Conservation (phyloP, 2,888 invertebrate species). For the Eilema sororculum region DNA sequence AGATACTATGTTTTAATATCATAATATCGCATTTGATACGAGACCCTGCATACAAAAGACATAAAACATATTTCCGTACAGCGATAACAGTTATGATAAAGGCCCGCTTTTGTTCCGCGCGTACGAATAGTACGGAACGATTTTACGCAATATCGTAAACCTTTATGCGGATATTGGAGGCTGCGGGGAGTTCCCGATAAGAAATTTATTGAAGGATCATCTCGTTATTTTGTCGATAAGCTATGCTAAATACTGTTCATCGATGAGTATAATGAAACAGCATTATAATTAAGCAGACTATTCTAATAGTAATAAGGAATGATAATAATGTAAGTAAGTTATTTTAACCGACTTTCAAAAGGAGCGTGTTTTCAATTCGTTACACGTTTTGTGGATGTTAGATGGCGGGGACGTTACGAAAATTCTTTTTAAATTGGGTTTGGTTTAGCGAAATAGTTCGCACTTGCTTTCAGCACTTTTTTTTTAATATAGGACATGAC, state of each 20-base stretch:
- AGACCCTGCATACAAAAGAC: slow-evolving; percentile 2
- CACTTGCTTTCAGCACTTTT: no score
- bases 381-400: no score
- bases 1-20: slow-evolving; percentile 7
- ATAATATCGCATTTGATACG: slow-evolving; percentile 8
- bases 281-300: background rate
- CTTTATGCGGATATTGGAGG: slow-evolving; percentile 40
- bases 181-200: slow-evolving; percentile 35
- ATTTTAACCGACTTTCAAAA: background rate
- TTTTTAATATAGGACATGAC: no score
- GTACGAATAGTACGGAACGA: slow-evolving; percentile 25
- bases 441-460: no score
- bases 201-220: slow-evolving; percentile 41
- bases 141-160: slow-evolving; percentile 43
- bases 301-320: no score
- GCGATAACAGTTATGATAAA: slow-evolving; percentile 33
- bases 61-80: slow-evolving; percentile 22
- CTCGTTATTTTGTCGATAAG: slow-evolving; percentile 36
- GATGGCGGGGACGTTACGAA: no score
- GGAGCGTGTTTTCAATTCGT: no score
- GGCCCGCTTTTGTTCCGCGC: slow-evolving; percentile 21
- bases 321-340: background rate
- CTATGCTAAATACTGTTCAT: slow-evolving; percentile 32
- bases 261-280: slow-evolving; percentile 12
- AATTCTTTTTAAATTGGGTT: no score